phyloP scores from a whole-genome alignment of 2,888 invertebrate species.

The Lithophane ornitopus region DNA sequence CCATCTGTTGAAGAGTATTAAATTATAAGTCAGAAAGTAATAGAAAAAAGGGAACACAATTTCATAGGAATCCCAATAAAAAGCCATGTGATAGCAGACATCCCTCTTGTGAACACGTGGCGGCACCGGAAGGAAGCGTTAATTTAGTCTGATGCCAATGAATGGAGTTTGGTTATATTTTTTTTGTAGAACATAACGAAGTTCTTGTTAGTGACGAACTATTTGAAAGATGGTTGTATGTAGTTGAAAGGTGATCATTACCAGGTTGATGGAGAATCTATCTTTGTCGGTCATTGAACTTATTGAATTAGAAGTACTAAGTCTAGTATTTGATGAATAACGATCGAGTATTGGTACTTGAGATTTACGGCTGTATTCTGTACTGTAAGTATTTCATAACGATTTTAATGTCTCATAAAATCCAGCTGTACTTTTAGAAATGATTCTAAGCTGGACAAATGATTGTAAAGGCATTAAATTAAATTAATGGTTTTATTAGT shows the following conservation, averaged over 20 bases:
- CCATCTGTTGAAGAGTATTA: constrained; percentile 51
- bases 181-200: constrained; percentile 53
- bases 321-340: constrained; percentile 31
- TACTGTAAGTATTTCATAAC: background rate
- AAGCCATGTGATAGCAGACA: constrained; percentile 60
- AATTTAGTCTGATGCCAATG: constrained; percentile 74
- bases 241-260: constrained; percentile 21
- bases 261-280: constrained; percentile 16
- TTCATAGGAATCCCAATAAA: constrained; percentile 70
- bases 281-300: constrained; percentile 17
- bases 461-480: background rate
- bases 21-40: constrained; percentile 45
- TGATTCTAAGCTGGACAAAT: background rate
- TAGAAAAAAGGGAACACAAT: constrained; percentile 59
- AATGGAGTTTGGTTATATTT: constrained; percentile 61
- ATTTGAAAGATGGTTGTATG: constrained; percentile 26
- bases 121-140: constrained; percentile 79
- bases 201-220: constrained; percentile 40
- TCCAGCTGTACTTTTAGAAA: background rate
- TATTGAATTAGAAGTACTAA: constrained; percentile 12
- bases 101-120: constrained; percentile 76
- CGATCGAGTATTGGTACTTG: constrained; percentile 16
- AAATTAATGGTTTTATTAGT: background rate
- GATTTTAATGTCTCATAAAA: constrained; percentile 25
- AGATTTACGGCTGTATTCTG: background rate